A percentile compares a stretch with the other conserved stretches of the same genome.
phyloP scores from a whole-genome alignment of 2,113 vertebrate genomes.

The Chloropsis cyanopogon region DNA sequence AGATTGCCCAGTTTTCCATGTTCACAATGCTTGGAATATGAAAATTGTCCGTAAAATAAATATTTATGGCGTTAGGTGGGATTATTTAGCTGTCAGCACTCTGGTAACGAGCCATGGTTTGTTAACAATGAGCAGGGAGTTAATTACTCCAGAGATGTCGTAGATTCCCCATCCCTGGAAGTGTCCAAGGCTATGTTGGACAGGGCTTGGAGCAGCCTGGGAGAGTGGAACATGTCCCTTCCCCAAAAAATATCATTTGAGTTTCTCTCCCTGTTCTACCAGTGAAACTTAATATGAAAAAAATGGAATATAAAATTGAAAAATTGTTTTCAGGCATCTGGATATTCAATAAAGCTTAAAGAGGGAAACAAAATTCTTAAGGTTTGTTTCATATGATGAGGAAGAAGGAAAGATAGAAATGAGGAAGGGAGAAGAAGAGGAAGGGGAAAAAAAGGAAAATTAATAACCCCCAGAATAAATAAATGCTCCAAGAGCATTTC shows the following conservation, averaged over 20 bases:
- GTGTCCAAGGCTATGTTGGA: background rate
- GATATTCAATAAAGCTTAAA: background rate
- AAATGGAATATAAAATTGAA: background rate
- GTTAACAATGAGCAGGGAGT: background rate
- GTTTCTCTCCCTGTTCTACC: rapidly evolving
- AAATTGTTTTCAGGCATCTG: background rate
- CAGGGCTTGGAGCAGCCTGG: background rate
- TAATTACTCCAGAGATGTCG: background rate
- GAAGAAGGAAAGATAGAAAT: background rate
- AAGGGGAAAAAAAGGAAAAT: too few species aligned
- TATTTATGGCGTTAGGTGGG: background rate
- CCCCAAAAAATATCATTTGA: background rate
- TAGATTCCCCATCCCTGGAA: background rate
- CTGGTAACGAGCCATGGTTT: background rate
- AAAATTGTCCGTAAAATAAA: background rate
- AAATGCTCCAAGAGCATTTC: too few species aligned
- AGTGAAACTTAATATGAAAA: background rate
- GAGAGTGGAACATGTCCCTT: background rate
- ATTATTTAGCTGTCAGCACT: background rate
- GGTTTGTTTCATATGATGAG: rapidly evolving
- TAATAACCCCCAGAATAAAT: rapidly evolving
- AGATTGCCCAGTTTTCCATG: background rate
- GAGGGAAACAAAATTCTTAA: background rate
- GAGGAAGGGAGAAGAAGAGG: background rate
- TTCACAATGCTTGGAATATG: background rate